These are phyloP conservation scores for Acronicta psi DNA, from an alignment of 2,888 invertebrate genomes.

Conservation along the genomic window DNA sequence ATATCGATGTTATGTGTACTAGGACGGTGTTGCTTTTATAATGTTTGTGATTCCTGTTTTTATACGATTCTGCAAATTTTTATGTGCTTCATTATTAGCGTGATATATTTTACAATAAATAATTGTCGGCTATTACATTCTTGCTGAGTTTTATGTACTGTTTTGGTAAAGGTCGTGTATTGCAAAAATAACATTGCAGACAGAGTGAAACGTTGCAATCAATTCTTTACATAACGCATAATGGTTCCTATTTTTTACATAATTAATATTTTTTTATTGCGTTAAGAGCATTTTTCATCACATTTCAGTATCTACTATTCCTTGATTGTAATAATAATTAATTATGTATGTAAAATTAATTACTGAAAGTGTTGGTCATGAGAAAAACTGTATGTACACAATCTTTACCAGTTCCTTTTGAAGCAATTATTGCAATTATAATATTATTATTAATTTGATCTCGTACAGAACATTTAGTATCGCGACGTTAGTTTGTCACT, in stretches of 20 bases:
- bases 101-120: conserved; percentile 19
- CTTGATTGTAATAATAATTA: too few species aligned
- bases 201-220: background rate
- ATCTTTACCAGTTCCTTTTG: conserved; percentile 2
- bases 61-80: conserved; percentile 50
- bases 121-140: conserved; percentile 4
- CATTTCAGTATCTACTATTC: too few species aligned
- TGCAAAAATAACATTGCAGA: conserved; percentile 4
- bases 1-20: conserved; percentile 64
- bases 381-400: background rate
- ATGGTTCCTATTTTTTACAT: too few species aligned
- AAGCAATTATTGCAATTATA: background rate
- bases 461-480: conserved; percentile 15
- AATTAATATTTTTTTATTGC: too few species aligned
- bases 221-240: too few species aligned
- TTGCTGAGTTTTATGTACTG: conserved; percentile 21
- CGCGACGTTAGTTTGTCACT: conserved; percentile 38
- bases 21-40: conserved; percentile 64
- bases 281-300: too few species aligned
- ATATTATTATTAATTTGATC: conserved; percentile 6
- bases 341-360: too few species aligned
- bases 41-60: conserved; percentile 60
- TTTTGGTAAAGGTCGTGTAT: conserved; percentile 16
- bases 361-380: background rate
- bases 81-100: conserved; percentile 6